Percentiles rank a stretch among this genome's conserved stretches.
phyloP scores from a whole-genome alignment of 2,797 vertebrate genomes.

The Eurystomus glaucurus region DNA sequence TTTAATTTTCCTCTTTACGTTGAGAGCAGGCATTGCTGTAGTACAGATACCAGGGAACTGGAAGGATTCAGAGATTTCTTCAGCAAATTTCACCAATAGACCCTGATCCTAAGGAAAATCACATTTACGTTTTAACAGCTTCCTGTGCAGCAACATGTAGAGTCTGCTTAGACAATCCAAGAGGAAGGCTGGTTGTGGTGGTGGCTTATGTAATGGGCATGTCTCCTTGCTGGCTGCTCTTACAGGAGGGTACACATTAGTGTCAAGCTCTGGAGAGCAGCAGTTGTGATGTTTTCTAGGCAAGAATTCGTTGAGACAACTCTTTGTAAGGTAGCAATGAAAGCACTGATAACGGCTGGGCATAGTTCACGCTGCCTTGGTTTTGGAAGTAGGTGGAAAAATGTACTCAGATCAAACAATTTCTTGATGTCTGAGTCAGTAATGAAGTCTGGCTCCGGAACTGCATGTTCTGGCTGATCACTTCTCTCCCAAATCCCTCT shows the following conservation, averaged over 20 bases:
- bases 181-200: rapidly evolving
- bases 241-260: rapidly evolving
- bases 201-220: rapidly evolving
- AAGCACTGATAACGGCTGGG: not conserved
- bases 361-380: rapidly evolving
- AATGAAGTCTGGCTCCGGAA: not conserved
- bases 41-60: not conserved
- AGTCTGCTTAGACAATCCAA: rapidly evolving
- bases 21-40: not conserved
- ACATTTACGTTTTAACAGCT: not conserved
- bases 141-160: rapidly evolving
- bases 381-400: not conserved
- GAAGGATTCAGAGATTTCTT: not conserved
- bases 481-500: not conserved
- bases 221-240: rapidly evolving
- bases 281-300: rapidly evolving
- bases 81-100: not conserved
- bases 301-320: not conserved
- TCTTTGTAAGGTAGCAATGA: not conserved
- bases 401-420: not conserved
- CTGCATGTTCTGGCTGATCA: not conserved
- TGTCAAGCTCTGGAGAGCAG: not conserved
- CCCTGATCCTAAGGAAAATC: rapidly evolving
- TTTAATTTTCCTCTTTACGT: not conserved
- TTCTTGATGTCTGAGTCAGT: not conserved